Evolutionary conservation across 1,140 invertebrate genomes (phyloP).

Genomic region (Pemphigus obesinymphae): DNA sequence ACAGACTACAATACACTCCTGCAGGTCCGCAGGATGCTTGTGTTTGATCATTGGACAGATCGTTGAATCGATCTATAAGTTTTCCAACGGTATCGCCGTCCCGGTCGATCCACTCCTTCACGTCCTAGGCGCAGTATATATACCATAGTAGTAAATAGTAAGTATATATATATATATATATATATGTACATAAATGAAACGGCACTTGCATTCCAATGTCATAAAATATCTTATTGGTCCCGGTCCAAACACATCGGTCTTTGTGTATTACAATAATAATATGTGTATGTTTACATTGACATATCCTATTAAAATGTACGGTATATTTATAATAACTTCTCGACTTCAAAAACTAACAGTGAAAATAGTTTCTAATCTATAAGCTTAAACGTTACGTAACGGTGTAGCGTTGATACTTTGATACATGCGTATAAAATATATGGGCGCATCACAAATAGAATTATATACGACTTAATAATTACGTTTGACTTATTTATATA

Average conservation of each 20-base stretch:
- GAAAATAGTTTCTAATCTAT: not conserved
- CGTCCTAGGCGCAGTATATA: not conserved
- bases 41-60: not conserved
- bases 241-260: not conserved
- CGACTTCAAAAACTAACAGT: not conserved
- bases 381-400: no score
- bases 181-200: not conserved
- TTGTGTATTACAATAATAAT: no score
- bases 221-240: not conserved
- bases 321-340: not conserved
- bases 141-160: not conserved
- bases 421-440: no score
- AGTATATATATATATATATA: not conserved
- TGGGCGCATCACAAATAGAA: no score
- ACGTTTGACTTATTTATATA: no score
- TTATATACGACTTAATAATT: no score
- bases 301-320: not conserved
- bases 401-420: no score
- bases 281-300: no score
- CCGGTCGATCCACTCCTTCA: constrained; percentile 25
- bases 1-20: no score
- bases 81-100: constrained; percentile 21
- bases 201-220: not conserved
- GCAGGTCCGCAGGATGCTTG: not conserved
- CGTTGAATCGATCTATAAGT: not conserved